Evolutionary conservation across 2,113 vertebrate genomes (phyloP), one percentile per base, ranked within the genome.

Genomic region (Chaenogobius annularis): DNA sequence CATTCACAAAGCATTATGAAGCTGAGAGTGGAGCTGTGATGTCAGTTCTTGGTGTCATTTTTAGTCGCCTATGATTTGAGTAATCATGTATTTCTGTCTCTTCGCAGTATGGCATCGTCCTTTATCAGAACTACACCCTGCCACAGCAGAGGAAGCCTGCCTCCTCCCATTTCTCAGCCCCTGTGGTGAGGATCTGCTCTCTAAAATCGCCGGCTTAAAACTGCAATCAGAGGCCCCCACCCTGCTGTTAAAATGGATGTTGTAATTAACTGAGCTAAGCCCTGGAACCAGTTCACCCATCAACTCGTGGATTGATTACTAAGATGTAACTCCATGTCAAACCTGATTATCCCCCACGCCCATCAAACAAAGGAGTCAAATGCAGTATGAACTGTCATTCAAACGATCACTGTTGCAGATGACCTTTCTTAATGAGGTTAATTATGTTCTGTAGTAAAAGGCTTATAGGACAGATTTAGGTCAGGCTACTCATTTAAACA

Each of bases 101-200:
- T 89, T 85, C 74, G 14, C 90, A 98, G 96, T 95, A 96, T 23
- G 96, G 97, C 63, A 94, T 96, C 78, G 91, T 95, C 40, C 93
- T 98, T 10, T 97, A 97, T 85, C 95, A 98, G 91, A 98, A 94
- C 88, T 98, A 95, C 82, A 94, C 93, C 76, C 92, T 95, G 75
- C 96, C 96, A 0, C 94, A 95, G 83, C 95, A 96, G 86, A 94
- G 94, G 75, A 96, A 96, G 90, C 87, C 90, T 14, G 74, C 90
- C 81, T 91, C 94, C 69, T 92, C 94, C 46, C 93, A 94, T 71
- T 97, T 96, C 85, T 89, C 94, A 0, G 92, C 95, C 2, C 95
- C 95, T 35, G 92, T 94, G 93, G 96, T 97, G 93, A 96, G 96
- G 67, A 74, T 82, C 74, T 75, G 71, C 75, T 75, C 63, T 67